A percentile compares a stretch with the other conserved stretches of the same genome.
Evolutionary conservation across 2,888 invertebrate genomes (phyloP).

Genomic region (Campaea margaritaria): DNA sequence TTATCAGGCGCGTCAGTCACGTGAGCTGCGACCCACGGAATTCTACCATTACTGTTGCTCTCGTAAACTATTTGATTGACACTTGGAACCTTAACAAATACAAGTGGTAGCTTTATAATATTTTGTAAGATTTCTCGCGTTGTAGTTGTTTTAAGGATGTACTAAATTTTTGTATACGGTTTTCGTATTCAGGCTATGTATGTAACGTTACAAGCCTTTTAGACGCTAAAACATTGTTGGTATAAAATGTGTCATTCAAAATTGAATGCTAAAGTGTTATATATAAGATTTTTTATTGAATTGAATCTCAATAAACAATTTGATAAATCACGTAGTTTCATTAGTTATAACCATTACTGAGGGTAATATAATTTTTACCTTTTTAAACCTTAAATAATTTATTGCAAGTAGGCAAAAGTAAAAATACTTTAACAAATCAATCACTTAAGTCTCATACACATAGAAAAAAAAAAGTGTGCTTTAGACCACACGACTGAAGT

Average conservation of each 20-base stretch:
- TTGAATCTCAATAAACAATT: conserved; percentile 45
- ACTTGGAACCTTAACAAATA: too few relatives aligned
- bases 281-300: conserved; percentile 36
- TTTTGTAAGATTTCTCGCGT: background rate
- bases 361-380: too few relatives aligned
- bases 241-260: conserved; percentile 1
- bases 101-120: background rate
- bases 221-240: conserved; percentile 2
- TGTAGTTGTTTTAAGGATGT: background rate
- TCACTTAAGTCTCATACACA: too few relatives aligned
- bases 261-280: conserved; percentile 15
- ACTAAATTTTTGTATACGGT: background rate
- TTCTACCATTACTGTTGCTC: too few relatives aligned
- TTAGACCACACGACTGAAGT: too few relatives aligned
- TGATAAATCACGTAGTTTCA: background rate
- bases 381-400: too few relatives aligned
- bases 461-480: too few relatives aligned
- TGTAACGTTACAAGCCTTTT: background rate
- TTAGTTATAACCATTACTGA: background rate
- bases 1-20: too few relatives aligned
- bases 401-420: too few relatives aligned
- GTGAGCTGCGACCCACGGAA: too few relatives aligned
- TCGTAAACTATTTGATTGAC: too few relatives aligned
- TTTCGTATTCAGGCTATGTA: background rate
- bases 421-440: too few relatives aligned